A percentile compares a stretch with the other conserved stretches of the same genome.
phyloP scores from a whole-genome alignment of 30 jellyfish, hydroid and myxozoan genomes.

The Clytia hemisphaerica region DNA sequence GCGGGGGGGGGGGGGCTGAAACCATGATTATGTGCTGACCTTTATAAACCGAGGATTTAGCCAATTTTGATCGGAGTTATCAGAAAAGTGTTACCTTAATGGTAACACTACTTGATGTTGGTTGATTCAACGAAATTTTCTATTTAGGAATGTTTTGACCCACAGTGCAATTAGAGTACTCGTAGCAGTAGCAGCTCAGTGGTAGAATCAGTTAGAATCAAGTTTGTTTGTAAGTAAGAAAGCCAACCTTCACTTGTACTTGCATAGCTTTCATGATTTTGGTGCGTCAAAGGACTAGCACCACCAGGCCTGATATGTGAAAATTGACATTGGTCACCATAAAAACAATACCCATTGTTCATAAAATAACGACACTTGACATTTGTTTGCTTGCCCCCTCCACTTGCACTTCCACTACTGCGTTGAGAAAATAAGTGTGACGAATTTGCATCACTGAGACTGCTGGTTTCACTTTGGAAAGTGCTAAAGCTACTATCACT shows the following conservation, averaged over 20 bases:
- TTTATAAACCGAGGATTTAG: no score
- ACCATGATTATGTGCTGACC: no score
- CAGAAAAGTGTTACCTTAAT: no score
- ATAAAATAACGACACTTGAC: constrained; percentile 63
- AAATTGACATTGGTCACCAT: constrained; percentile 89
- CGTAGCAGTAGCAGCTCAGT: no score
- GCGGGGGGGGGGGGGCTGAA: no score
- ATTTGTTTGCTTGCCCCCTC: no score
- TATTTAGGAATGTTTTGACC: no score
- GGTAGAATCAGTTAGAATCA: no score
- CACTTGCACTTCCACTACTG: constrained; percentile 3
- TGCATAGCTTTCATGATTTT: constrained; percentile 11
- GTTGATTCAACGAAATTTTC: no score
- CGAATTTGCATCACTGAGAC: constrained; percentile 21
- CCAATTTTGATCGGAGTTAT: no score
- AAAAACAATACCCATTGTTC: constrained; percentile 83
- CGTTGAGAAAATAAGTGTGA: constrained; percentile 11
- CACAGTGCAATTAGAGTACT: no score
- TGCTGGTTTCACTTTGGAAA: constrained; percentile 18
- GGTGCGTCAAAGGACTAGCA: constrained; percentile 1
- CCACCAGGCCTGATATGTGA: constrained; percentile 37
- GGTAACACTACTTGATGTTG: no score
- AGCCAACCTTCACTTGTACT: constrained; percentile 4
- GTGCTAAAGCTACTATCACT: constrained; percentile 31
- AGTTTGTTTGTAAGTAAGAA: neutral